Percentiles rank a stretch among this genome's conserved stretches.
phyloP scores from a whole-genome alignment of 1,140 invertebrate genomes.

The Drosophila pectinifera region DNA sequence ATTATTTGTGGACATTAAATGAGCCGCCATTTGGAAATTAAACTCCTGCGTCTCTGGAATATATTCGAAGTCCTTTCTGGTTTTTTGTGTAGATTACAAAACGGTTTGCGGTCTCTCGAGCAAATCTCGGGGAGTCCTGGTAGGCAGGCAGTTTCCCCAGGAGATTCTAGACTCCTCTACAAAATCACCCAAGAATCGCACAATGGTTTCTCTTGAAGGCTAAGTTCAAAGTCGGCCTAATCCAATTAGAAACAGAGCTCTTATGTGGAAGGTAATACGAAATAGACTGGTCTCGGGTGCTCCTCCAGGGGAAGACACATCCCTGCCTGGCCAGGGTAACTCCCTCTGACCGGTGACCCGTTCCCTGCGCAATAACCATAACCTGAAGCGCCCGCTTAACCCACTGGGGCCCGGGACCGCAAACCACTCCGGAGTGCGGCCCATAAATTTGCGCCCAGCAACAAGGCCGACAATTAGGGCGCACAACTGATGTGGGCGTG shows the following conservation, averaged over 20 bases:
- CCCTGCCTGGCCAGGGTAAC: not conserved
- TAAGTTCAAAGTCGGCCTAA: too few species aligned
- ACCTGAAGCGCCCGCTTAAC: slow-evolving; percentile 57
- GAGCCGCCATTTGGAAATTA: slow-evolving; percentile 68
- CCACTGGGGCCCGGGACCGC: slow-evolving; percentile 27
- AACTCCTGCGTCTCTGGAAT: slow-evolving; percentile 35
- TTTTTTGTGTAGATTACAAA: not conserved
- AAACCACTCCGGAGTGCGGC: slow-evolving; percentile 58
- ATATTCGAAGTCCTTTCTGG: not conserved
- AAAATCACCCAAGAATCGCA: too few species aligned
- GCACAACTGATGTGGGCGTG: slow-evolving; percentile 57
- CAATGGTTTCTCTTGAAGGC: too few species aligned
- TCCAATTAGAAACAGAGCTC: too few species aligned
- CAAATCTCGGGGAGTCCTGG: too few species aligned
- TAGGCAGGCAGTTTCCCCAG: too few species aligned
- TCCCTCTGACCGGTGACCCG: slow-evolving; percentile 54
- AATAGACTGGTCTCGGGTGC: too few species aligned
- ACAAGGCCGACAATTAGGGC: slow-evolving; percentile 38
- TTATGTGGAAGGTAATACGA: too few species aligned
- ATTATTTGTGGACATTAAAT: slow-evolving; percentile 77
- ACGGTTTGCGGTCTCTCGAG: not conserved
- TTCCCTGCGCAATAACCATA: slow-evolving; percentile 66
- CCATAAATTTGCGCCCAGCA: slow-evolving; percentile 74
- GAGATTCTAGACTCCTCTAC: too few species aligned
- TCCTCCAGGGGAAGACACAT: too few species aligned